Evolutionary conservation across 2,113 vertebrate genomes (phyloP).

Genomic region (Tenrec ecaudatus): DNA sequence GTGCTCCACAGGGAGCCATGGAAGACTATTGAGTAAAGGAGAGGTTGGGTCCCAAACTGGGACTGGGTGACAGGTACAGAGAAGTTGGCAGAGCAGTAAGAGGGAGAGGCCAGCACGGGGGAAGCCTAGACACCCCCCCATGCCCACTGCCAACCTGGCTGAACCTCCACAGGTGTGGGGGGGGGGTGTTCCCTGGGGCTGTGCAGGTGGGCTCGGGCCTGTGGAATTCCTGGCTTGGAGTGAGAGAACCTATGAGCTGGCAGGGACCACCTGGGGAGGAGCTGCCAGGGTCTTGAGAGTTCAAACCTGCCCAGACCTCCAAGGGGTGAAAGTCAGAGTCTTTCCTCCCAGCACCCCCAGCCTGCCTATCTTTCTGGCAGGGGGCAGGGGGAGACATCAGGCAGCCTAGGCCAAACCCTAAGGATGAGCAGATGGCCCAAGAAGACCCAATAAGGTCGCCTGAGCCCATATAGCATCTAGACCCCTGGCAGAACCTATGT

Average conservation of each 20-base stretch:
- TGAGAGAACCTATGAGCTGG: neutral
- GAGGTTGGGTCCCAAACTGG: neutral
- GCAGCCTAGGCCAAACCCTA: neutral
- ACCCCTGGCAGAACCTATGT: neutral
- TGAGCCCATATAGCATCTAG: neutral
- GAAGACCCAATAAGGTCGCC: neutral
- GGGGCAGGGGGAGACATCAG: neutral
- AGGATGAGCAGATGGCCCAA: neutral
- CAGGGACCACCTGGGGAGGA: neutral
- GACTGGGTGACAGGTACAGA: neutral
- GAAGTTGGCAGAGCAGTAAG: neutral
- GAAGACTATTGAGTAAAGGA: neutral
- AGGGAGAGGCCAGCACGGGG: neutral
- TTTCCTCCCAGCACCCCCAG: neutral
- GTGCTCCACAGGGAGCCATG: neutral
- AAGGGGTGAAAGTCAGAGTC: neutral
- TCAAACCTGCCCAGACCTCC: neutral
- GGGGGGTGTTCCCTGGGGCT: rapidly evolving
- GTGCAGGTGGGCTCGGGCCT: neutral
- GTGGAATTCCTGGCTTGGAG: neutral
- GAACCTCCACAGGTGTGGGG: neutral
- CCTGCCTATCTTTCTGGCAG: neutral
- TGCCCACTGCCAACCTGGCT: neutral
- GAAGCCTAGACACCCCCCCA: neutral
- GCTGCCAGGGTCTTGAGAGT: neutral